These are phyloP conservation scores for Pipra filicauda DNA, from an alignment of 2,113 vertebrate species.

Conservation along the genomic window DNA sequence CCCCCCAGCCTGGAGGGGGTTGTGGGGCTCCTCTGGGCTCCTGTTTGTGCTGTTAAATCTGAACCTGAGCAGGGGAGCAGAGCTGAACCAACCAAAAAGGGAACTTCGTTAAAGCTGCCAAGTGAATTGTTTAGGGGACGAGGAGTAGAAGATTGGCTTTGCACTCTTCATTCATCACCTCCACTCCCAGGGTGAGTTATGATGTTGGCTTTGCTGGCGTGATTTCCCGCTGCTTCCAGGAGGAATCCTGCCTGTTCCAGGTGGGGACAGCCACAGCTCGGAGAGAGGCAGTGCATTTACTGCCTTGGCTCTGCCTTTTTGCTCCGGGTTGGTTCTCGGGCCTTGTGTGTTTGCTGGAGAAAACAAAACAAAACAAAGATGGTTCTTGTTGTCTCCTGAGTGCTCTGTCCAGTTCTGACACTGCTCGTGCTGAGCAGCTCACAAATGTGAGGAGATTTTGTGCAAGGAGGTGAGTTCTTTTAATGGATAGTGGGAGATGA, in stretches of 20 bases:
- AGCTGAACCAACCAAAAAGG: not conserved
- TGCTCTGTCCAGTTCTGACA: not conserved
- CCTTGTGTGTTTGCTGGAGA: not conserved
- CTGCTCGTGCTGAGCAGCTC: not conserved
- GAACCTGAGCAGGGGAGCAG: not conserved
- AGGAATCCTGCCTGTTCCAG: too few species aligned
- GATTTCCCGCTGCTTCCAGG: not conserved
- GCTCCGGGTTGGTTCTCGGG: not conserved
- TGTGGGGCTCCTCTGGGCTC: fast-evolving
- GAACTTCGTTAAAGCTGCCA: not conserved
- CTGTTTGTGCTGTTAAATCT: not conserved
- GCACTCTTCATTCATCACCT: not conserved
- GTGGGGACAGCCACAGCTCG: not conserved
- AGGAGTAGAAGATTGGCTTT: fast-evolving
- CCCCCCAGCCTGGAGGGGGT: not conserved
- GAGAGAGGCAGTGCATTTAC: not conserved
- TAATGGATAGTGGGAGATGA: not conserved
- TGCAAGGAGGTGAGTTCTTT: not conserved
- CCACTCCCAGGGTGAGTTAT: not conserved
- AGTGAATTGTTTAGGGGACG: fast-evolving
- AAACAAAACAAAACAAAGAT: not conserved
- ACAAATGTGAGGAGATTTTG: not conserved
- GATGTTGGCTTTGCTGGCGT: not conserved
- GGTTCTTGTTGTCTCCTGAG: not conserved
- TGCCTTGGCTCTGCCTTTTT: not conserved